Conservation (phyloP, 2,888 invertebrate genomes). For the Trachelus troglodyta region DNA sequence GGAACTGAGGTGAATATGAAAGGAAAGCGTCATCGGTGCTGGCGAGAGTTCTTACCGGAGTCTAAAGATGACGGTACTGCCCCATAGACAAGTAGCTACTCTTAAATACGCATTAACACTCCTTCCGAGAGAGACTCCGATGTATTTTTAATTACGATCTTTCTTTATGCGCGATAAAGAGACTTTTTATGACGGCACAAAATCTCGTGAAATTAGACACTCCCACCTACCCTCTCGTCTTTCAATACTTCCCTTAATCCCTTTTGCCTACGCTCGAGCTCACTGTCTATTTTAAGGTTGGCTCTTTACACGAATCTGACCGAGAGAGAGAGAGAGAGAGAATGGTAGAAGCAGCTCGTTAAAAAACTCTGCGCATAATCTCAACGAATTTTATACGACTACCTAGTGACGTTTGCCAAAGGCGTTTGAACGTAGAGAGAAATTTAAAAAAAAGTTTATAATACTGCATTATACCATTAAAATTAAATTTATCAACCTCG, state of each 20-base stretch:
- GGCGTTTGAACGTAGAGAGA: too few species aligned
- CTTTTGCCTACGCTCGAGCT: not conserved
- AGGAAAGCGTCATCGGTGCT: not conserved
- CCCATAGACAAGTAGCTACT: not conserved
- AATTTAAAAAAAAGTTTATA: too few species aligned
- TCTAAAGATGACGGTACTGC: not conserved
- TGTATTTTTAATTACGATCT: conserved; percentile 32
- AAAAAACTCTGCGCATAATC: not conserved
- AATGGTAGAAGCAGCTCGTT: not conserved
- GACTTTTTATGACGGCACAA: conserved; percentile 14
- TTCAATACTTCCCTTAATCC: not conserved
- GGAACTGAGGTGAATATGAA: not conserved
- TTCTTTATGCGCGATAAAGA: conserved; percentile 31
- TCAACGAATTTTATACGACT: not conserved
- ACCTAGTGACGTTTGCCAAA: not conserved
- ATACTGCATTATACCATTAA: not conserved
- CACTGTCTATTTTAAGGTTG: not conserved
- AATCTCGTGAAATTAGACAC: conserved; percentile 4
- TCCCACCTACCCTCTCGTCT: not conserved
- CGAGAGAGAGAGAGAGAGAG: not conserved
- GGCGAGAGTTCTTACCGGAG: not conserved
- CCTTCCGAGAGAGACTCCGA: conserved; percentile 10
- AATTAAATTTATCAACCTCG: not conserved
- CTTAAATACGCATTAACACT: conserved; percentile 20
- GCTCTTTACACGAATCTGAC: not conserved